These are phyloP conservation scores for Gallinago undulata DNA, from an alignment of 2,113 vertebrate species.

Conservation along the genomic window DNA sequence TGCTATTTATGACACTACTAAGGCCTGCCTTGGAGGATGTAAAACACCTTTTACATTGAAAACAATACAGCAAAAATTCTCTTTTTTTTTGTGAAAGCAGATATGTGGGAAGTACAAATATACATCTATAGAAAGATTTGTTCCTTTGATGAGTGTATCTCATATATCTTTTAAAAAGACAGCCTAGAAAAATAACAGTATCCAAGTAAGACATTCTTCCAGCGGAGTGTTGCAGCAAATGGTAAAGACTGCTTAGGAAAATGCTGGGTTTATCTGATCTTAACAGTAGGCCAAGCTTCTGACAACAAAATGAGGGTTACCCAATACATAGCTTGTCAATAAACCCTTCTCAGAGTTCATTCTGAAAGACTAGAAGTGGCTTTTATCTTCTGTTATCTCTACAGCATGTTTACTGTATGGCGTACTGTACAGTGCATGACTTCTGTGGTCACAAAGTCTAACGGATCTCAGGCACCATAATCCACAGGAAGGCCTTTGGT, in stretches of 20 bases:
- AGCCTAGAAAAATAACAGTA: neutral
- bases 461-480: neutral
- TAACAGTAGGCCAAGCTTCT: neutral
- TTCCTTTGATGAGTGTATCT: neutral
- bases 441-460: accelerated
- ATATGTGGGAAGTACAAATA: neutral
- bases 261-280: neutral
- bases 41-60: neutral
- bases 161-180: neutral
- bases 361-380: neutral
- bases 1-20: neutral
- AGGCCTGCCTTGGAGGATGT: neutral
- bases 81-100: neutral
- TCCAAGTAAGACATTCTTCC: neutral
- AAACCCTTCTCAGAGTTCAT: neutral
- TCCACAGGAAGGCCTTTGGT: neutral
- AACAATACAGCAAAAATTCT: neutral
- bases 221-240: neutral
- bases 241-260: neutral
- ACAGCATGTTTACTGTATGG: neutral
- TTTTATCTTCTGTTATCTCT: neutral
- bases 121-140: neutral
- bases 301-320: neutral
- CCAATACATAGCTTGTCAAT: neutral
- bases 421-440: neutral